These are phyloP conservation scores for Meloe dianella DNA, from an alignment of 2,888 invertebrate species.

Conservation along the genomic window DNA sequence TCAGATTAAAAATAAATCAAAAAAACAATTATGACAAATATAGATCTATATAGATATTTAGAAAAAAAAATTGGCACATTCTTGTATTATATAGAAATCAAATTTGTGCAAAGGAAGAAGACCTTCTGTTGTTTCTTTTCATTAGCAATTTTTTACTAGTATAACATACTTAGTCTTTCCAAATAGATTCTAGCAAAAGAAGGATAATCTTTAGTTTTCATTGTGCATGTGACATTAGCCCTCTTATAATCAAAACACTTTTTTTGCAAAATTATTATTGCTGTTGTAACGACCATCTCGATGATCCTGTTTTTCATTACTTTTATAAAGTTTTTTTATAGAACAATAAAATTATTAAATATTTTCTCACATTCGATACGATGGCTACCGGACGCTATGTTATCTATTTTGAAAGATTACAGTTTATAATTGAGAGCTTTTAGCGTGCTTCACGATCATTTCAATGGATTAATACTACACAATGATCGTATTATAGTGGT, in stretches of 20 bases:
- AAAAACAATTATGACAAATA: too few relatives aligned
- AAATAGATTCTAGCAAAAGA: too few relatives aligned
- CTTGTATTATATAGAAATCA: neutral
- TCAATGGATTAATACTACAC: conserved; percentile 34
- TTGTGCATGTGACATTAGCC: too few relatives aligned
- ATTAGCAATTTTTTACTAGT: too few relatives aligned
- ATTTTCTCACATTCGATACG: conserved; percentile 31
- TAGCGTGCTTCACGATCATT: conserved; percentile 38
- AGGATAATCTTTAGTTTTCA: too few relatives aligned
- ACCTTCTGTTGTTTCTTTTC: too few relatives aligned
- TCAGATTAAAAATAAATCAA: neutral
- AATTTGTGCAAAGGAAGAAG: too few relatives aligned
- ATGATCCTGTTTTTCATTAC: too few relatives aligned
- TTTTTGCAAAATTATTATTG: too few relatives aligned
- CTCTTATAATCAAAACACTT: too few relatives aligned
- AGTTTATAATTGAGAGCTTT: conserved; percentile 40
- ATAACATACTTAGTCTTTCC: too few relatives aligned
- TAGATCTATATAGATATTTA: too few relatives aligned
- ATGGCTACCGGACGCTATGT: neutral
- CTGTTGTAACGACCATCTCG: neutral
- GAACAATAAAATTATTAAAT: conserved; percentile 30
- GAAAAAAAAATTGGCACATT: neutral
- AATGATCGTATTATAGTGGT: neutral
- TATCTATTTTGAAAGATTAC: conserved; percentile 31
- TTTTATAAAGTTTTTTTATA: conserved; percentile 23